phyloP scores from a whole-genome alignment of 2,888 invertebrate species.

The Actias luna region DNA sequence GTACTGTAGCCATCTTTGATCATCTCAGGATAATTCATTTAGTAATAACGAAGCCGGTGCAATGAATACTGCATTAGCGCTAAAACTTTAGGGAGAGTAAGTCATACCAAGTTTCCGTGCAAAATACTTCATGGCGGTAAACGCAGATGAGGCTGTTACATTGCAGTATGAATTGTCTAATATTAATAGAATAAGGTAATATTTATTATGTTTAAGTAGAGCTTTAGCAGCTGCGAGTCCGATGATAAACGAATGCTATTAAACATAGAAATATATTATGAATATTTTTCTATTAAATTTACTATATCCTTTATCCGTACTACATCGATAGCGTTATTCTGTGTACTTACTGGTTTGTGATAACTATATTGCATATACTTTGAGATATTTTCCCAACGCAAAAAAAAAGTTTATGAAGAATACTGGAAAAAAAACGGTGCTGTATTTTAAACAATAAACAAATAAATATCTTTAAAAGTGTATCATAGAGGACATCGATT shows the following conservation, averaged over 20 bases:
- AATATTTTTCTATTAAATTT: no score
- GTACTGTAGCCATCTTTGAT: no score
- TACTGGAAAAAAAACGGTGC: conserved; percentile 9
- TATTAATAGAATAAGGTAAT: conserved; percentile 9
- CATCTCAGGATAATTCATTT: no score
- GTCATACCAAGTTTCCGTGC: no score
- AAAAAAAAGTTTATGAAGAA: background rate
- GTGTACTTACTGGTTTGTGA: no score
- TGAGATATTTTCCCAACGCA: background rate
- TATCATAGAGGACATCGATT: background rate
- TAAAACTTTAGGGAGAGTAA: no score
- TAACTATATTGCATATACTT: no score
- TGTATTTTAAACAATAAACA: background rate
- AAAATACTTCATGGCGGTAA: no score
- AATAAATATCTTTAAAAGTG: background rate
- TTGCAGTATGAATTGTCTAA: background rate
- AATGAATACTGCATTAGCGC: no score
- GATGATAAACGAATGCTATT: background rate
- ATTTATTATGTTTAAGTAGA: background rate
- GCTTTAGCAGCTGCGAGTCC: background rate
- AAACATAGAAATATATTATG: no score
- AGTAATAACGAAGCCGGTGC: no score
- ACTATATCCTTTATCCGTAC: background rate
- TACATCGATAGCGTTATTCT: background rate
- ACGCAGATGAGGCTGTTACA: no score